Evolutionary conservation across 2,888 invertebrate genomes (phyloP), one percentile per base, ranked within the genome.

Genomic region (Apodemia zela): DNA sequence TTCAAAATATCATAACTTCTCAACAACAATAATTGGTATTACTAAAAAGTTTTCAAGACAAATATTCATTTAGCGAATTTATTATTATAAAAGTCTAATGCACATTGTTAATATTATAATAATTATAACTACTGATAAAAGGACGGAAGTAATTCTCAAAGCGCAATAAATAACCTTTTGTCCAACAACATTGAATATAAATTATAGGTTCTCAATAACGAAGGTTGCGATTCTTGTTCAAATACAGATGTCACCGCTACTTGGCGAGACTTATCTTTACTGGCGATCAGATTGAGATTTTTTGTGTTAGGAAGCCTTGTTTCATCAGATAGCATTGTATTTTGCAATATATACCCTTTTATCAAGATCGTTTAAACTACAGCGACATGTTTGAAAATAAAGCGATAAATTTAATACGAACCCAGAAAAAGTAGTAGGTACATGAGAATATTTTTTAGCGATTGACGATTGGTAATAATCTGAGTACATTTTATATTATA

Each of bases 251-350:
- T 86, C 78, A 79, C 70, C 75, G 72, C 75, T 79, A 82, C 82
- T 80, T 78, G 70, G 68, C 6, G 42, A 42, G 77, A 68, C 74
- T 65, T 81, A 84, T 85, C 85, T 72, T 66, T 69, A 70, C 71
- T 75, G 77, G 73, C 75, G 73, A 84, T 85, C 85, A 76, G 75
- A 74, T 76, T 81, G 78, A 78, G 73, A 71, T 76, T 82, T 86
- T 84, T 87, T 73, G 72, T 74, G 62, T 65, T 54, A 21, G 54
- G 54, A 54, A 54, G 54, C 54, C 21, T 21, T 66, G 77, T 77
- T 80, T 74, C 80, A 89, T 83, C 84, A 78, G 89, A 89, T 88
- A 85, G 74, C 78, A 79, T 82, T 77, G 42, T 77, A 79, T 77
- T 81, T 84, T 78, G 83, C 85, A 77, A 86, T 82, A 82, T 81